phyloP scores from a whole-genome alignment of 2,113 vertebrate genomes.

The Cebus imitator region DNA sequence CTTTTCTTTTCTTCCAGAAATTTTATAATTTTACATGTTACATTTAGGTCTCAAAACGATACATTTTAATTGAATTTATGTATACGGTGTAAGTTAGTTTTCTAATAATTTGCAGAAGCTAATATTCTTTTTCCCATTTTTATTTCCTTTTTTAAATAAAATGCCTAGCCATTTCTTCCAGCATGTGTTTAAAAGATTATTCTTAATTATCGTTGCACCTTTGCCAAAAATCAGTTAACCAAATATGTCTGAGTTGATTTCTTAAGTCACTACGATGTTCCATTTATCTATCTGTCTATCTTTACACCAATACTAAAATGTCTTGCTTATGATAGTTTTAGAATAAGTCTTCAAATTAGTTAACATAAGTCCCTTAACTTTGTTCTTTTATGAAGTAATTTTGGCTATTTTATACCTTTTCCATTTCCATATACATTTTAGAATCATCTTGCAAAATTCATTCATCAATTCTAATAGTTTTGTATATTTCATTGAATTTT shows the following conservation, averaged over 20 bases:
- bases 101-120: neutral
- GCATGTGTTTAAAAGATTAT: neutral
- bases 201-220: neutral
- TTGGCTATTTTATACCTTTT: neutral
- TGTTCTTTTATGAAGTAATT: neutral
- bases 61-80: neutral
- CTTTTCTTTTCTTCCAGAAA: neutral
- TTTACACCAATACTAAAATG: neutral
- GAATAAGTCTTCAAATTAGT: neutral
- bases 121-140: neutral
- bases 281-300: neutral
- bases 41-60: neutral
- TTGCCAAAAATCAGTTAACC: neutral
- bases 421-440: neutral
- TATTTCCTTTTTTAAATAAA: neutral
- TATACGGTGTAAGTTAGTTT: neutral
- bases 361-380: neutral
- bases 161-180: neutral
- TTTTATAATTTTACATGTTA: neutral
- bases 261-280: neutral
- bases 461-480: neutral
- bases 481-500: neutral
- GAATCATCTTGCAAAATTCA: neutral
- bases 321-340: neutral
- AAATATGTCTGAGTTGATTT: neutral